Base-by-base conservation (phyloP, 2,113 vertebrate species). In the Neomonachus schauinslandi region DNA sequence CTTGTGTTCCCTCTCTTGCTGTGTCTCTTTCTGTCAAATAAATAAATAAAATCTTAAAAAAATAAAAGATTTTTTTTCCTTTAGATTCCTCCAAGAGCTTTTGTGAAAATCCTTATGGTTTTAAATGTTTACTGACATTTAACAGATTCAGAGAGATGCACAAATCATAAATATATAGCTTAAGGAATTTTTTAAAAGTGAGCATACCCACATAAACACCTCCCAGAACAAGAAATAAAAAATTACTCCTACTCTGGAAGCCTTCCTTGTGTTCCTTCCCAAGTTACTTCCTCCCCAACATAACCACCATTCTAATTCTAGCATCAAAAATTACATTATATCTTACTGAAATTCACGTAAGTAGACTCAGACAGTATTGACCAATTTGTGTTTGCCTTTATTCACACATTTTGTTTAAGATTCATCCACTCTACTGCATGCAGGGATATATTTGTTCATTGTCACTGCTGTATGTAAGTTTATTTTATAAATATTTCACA, bases 41-140 rank as follows among this genome's bases (percentile, higher is more conserved):
- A 46, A 46, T 46, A 46, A 46, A 46, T 46, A 46, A 46, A 46
- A 46, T 46, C 46, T 46, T 46, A 7, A 46, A 46, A 46, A 46
- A 46, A 46, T 8, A 46, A 46, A 46, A 46, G 1, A 46, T 46
- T 42, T 46, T 46, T 46, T 46, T 97, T 96, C 31, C 92, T 97
- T 98, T 91, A 26, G 0, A 95, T 98, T 97, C 89, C 22, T 63
- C 42, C 65, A 90, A 0, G 0, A 97, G 26, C 28, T 96, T 91
- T 90, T 79, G 31, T 63, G 46, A 82, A 81, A 33, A 88, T 51
- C 0, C n/a, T 49, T 63, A 67, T 2, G 42, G 39, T 89, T 91
- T 95, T 59, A 91, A 95, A 91, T 53, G 79, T 85, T 55, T 85
- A 67, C 22, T 93, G 81, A 88, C 81, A 67, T 71, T 36, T 18